Base-by-base conservation (phyloP, 2,113 vertebrate genomes). In the Tachysurus fulvidraco region DNA sequence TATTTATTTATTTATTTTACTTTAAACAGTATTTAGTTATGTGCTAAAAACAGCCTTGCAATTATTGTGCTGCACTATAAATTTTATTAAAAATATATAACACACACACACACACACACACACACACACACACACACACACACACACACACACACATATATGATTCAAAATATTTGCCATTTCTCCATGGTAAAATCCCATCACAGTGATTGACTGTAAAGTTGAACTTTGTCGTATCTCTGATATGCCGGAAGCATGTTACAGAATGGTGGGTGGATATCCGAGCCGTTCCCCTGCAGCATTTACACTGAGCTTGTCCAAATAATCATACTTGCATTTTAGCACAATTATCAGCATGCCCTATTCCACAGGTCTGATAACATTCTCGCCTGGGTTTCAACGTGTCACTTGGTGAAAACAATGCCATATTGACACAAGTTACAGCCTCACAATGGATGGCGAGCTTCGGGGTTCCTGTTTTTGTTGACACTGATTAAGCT, bases 331-430 rank as follows among this genome's bases (percentile, higher is more conserved):
- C 96, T 95, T 95, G 95, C 94, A 93, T 96, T 96, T 96, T 94
- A 95, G 94, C 95, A 91, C 92, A 86, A 96, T 95, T 96, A 95
- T 93, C 91, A 90, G 91, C 95, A 91, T 93, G 92, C 96, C 92
- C 95, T 89, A 90, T 93, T 95, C 94, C 91, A 96, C 94, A 96
- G 93, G 96, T 95, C 95, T 95, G 96, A 96, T 97, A 96, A 97
- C 93, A 94, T 95, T 96, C 95, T 96, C 94, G 92, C 87, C 94
- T 94, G 94, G 93, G 94, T 95, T 96, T 96, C 94, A 93, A 95
- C 94, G 95, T 95, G 95, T 92, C 96, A 95, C 96, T 96, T 92
- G 93, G 91, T 77, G 93, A 93, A 95, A 96, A 96, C 96, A 95
- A 93, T 96, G 92, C 95, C 94, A 94, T 97, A 95, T 96, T 97